Evolutionary conservation across 2,797 vertebrate species (phyloP), one percentile per base, ranked within the genome.

Genomic region (Lutjanus argentimaculatus): DNA sequence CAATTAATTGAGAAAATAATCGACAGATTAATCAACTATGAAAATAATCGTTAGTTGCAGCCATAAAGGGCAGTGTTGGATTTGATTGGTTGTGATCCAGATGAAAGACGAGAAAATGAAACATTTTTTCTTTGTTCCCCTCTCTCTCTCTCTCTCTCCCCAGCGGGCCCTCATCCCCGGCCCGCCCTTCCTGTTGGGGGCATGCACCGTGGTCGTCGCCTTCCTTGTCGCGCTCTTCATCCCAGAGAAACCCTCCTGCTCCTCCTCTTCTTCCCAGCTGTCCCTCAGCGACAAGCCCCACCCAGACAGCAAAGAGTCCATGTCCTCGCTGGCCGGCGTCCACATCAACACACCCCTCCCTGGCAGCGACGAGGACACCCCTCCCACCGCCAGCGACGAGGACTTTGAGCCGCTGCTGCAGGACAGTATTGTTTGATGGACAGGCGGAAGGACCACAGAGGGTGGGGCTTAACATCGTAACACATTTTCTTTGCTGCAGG

Each of bases 181-280:
- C 19, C 98, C 98, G 0, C 97, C 98, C 3, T 99, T 99, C 94
- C 93, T 99, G 57, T 93, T 98, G 81, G 98, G 98, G 42, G 96
- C 98, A 0, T 98, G 97, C 77, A 91, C 97, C 4, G 98, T 99
- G 79, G 91, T 99, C 42, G 79, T 97, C 7, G 97, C 98, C 77
- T 97, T 99, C 92, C 68, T 99, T 52, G 98, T 99, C 0, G 97
- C 98, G 22, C 95, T 99, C 83, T 98, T 98, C 93, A 99, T 99
- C 88, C 97, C 97, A 0, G 97, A 98, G 77, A 96, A 95, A 55
- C 91, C 87, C 40, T 72, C 81, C 25, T 81, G 76, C 65, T 77
- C 86, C 46, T 67, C 90, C 46, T 79, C 83, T 0, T 55, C 87
- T 46, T 82, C 89, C 9, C 88, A 86, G 30, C 77, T 93, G 45